A percentile compares a stretch with the other conserved stretches of the same genome.
These are phyloP conservation scores for Pseudopipra pipra DNA, from an alignment of 2,113 vertebrate genomes.

Conservation along the genomic window DNA sequence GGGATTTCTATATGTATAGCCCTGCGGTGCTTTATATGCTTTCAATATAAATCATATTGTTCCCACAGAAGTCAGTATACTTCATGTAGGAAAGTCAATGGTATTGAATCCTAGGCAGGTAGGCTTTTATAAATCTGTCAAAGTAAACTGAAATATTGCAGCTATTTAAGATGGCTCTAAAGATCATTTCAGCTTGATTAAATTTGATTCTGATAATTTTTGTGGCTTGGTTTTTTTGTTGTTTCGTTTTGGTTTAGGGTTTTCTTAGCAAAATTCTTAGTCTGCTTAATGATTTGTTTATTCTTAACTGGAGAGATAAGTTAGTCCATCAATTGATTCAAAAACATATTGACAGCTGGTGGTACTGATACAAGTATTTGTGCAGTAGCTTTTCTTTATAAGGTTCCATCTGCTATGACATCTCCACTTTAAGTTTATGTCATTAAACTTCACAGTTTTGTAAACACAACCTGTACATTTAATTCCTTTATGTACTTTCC, in stretches of 20 bases:
- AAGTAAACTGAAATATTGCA: neutral
- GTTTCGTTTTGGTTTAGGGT: neutral
- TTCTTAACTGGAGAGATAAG: neutral
- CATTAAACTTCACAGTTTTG: neutral
- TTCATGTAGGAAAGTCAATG: neutral
- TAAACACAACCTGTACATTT: neutral
- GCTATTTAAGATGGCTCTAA: neutral
- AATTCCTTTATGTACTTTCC: neutral
- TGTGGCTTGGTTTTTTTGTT: neutral
- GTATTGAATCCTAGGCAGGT: neutral
- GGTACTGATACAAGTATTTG: neutral
- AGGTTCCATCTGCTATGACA: slow-evolving; percentile 39
- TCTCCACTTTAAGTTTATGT: neutral
- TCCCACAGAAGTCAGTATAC: neutral
- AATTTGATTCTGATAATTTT: neutral
- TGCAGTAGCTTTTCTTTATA: neutral
- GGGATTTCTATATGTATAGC: neutral
- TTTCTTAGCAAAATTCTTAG: neutral
- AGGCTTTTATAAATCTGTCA: neutral
- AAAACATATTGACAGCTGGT: slow-evolving; percentile 48
- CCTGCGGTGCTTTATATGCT: neutral
- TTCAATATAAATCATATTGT: neutral
- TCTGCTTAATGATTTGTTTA: neutral
- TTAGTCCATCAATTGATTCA: slow-evolving; percentile 7
- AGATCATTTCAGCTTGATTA: neutral